Evolutionary conservation across 1,140 invertebrate genomes (phyloP).

Genomic region (Drosophila varians): DNA sequence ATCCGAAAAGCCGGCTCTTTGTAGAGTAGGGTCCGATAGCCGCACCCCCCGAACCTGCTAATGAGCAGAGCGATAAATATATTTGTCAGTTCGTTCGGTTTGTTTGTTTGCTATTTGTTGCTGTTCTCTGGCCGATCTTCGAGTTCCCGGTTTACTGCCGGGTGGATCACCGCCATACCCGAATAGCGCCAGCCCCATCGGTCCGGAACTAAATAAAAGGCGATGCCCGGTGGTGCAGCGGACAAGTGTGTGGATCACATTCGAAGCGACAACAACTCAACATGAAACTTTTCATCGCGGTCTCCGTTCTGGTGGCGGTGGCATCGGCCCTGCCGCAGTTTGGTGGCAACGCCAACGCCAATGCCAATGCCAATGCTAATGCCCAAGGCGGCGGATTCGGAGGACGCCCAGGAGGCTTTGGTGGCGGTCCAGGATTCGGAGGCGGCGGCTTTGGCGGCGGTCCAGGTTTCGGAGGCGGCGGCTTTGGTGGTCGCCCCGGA

Average conservation of each 20-base stretch:
- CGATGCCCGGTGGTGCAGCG: background rate
- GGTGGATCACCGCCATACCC: conserved; percentile 22
- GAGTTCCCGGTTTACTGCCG: background rate
- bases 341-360: conserved; percentile 30
- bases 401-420: conserved; percentile 12
- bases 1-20: conserved; percentile 8
- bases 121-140: background rate
- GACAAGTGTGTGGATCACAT: conserved; percentile 32
- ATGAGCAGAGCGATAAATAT: conserved; percentile 39
- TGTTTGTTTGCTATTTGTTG: conserved; percentile 4
- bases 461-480: conserved; percentile 14
- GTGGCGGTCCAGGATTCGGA: conserved; percentile 31
- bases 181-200: background rate
- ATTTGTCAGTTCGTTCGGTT: conserved; percentile 19
- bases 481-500: conserved; percentile 10
- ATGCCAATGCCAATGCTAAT: conserved; percentile 32
- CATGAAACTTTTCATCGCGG: conserved; percentile 57
- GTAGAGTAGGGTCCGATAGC: conserved; percentile 6
- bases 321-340: conserved; percentile 46
- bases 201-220: conserved; percentile 42
- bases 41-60: conserved; percentile 33
- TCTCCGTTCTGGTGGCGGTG: conserved; percentile 43
- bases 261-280: conserved; percentile 34
- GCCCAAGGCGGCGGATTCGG: conserved; percentile 25
- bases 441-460: conserved; percentile 10